These are phyloP conservation scores for Connochaetes taurinus DNA, from an alignment of 2,113 vertebrate species.

Conservation along the genomic window DNA sequence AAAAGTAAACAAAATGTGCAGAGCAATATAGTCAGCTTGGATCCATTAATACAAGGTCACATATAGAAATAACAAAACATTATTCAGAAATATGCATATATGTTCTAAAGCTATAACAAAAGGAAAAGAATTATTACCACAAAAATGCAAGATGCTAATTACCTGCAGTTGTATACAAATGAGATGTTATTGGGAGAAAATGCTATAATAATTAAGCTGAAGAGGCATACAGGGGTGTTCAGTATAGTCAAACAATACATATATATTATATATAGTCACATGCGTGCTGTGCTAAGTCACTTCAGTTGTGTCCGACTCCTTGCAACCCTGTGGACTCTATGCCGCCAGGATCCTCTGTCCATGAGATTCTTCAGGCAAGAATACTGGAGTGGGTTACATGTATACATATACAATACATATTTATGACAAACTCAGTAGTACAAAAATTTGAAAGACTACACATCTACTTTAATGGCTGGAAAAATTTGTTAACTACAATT, in stretches of 20 bases:
- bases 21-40: not conserved
- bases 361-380: not conserved
- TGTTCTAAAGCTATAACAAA: not conserved
- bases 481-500: not conserved
- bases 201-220: not conserved
- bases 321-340: not conserved
- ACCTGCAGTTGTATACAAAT: not conserved
- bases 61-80: not conserved
- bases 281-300: not conserved
- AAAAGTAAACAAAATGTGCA: not conserved
- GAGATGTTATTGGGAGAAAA: not conserved
- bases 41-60: not conserved
- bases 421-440: not conserved
- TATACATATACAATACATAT: not conserved
- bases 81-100: not conserved
- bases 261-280: not conserved
- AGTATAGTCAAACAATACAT: not conserved
- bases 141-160: not conserved
- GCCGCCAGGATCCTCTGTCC: accelerated
- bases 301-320: not conserved
- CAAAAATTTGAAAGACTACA: not conserved
- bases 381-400: not conserved
- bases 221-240: accelerated
- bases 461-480: not conserved
- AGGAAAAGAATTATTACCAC: not conserved